Evolutionary conservation across 2,113 vertebrate species (phyloP).

Genomic region (Lasiurus cinereus): DNA sequence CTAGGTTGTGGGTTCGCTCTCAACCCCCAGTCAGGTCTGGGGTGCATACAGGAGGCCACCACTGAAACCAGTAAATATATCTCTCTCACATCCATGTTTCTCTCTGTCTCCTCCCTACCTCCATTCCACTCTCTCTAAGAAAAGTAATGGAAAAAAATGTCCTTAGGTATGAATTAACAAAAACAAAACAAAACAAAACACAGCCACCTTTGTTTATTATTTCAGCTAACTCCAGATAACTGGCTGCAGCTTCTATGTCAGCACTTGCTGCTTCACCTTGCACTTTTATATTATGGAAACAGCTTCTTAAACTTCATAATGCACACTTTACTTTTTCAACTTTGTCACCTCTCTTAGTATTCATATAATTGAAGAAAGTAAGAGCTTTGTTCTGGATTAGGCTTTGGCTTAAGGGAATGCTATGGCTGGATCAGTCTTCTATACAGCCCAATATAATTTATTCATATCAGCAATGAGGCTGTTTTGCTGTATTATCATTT

Average conservation of each 20-base stretch:
- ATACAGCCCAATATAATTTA: not conserved
- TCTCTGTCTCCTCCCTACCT: too few relatives aligned
- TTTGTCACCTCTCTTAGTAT: not conserved
- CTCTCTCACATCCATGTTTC: too few relatives aligned
- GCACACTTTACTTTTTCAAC: not conserved
- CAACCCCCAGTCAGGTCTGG: too few relatives aligned
- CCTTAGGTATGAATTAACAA: too few relatives aligned
- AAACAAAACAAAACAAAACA: too few relatives aligned
- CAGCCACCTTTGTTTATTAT: not conserved
- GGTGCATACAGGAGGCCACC: too few relatives aligned
- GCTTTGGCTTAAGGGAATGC: not conserved
- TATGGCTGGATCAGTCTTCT: not conserved
- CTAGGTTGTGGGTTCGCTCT: too few relatives aligned
- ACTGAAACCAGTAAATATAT: too few relatives aligned
- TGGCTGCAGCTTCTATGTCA: not conserved
- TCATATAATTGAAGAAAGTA: not conserved
- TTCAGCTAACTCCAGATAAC: not conserved
- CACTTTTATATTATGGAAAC: not conserved
- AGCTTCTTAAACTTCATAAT: not conserved
- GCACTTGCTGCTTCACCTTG: not conserved
- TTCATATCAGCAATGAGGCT: not conserved
- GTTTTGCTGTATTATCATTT: not conserved
- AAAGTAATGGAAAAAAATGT: too few relatives aligned
- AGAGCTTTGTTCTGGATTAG: not conserved
- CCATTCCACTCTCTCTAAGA: too few relatives aligned